A percentile compares a stretch with the other conserved stretches of the same genome.
phyloP scores from a whole-genome alignment of 2,797 vertebrate genomes.

The Chrosomus eos region DNA sequence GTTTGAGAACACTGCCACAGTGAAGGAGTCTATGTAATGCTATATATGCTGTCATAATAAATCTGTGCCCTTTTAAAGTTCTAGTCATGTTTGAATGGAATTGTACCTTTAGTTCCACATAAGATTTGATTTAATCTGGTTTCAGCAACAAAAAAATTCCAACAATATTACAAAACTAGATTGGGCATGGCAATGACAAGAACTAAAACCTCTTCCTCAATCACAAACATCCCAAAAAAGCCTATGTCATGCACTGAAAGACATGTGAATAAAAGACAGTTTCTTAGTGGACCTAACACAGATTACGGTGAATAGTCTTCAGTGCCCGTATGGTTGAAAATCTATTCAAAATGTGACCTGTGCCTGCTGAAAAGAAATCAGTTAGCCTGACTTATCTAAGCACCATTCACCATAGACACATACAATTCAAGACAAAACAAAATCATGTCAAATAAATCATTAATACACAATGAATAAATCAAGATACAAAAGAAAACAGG shows the following conservation, averaged over 20 bases:
- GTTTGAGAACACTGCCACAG: neutral
- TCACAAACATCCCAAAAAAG: neutral
- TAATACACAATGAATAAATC: neutral
- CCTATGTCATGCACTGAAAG: neutral
- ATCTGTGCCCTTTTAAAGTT: neutral
- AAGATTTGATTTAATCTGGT: neutral
- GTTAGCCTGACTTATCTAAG: neutral
- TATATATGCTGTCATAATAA: neutral
- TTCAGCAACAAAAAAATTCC: neutral
- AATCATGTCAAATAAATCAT: neutral
- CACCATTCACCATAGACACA: neutral
- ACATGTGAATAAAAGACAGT: neutral
- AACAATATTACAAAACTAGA: neutral
- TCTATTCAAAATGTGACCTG: conserved; percentile 25
- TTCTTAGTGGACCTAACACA: neutral
- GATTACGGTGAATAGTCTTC: neutral
- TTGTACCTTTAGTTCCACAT: neutral
- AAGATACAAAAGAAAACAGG: neutral
- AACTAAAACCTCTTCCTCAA: neutral
- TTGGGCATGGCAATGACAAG: neutral
- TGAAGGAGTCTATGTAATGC: neutral
- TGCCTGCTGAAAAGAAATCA: neutral
- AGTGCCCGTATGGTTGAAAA: neutral
- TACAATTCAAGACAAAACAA: neutral
- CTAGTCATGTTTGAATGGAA: neutral